A percentile compares a stretch with the other conserved stretches of the same genome.
phyloP scores from a whole-genome alignment of 1,140 invertebrate species.

The Dendroctonus valens region DNA sequence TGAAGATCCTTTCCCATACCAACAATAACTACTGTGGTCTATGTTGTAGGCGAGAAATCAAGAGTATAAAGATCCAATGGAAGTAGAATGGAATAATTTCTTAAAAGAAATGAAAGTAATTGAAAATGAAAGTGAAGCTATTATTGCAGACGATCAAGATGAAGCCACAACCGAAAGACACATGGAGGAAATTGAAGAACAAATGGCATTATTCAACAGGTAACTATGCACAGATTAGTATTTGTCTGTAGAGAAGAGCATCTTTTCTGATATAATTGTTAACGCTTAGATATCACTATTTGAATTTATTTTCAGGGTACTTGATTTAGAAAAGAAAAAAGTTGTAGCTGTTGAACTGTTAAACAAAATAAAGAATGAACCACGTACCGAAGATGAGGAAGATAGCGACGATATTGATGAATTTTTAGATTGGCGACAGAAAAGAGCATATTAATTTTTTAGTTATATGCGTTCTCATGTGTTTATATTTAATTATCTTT shows the following conservation, averaged over 20 bases:
- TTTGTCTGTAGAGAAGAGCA: too few species aligned
- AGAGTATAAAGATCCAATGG: conserved; percentile 86
- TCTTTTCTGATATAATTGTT: too few species aligned
- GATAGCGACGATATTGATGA: conserved; percentile 73
- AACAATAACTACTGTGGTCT: conserved; percentile 30
- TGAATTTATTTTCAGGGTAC: conserved; percentile 58
- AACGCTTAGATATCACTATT: too few species aligned
- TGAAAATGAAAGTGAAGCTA: conserved; percentile 76
- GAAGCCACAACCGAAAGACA: conserved; percentile 84
- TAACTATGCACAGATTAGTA: conserved; percentile 43
- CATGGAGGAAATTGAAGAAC: conserved; percentile 92
- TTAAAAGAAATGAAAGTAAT: conserved; percentile 90
- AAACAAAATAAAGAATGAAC: conserved; percentile 43
- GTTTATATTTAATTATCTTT: too few species aligned
- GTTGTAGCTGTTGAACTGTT: conserved; percentile 64
- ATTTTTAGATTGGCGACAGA: conserved; percentile 83
- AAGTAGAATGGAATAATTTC: conserved; percentile 93
- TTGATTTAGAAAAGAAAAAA: conserved; percentile 73
- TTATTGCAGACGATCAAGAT: conserved; percentile 89
- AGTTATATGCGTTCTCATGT: too few species aligned
- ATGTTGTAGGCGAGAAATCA: conserved; percentile 71
- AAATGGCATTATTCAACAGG: conserved; percentile 81
- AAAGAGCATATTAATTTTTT: conserved; percentile 59
- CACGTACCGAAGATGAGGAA: conserved; percentile 53
- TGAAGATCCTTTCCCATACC: conserved; percentile 5